These are phyloP conservation scores for Sinocyclocheilus anophthalmus DNA, from an alignment of 2,113 vertebrate genomes.

Conservation along the genomic window DNA sequence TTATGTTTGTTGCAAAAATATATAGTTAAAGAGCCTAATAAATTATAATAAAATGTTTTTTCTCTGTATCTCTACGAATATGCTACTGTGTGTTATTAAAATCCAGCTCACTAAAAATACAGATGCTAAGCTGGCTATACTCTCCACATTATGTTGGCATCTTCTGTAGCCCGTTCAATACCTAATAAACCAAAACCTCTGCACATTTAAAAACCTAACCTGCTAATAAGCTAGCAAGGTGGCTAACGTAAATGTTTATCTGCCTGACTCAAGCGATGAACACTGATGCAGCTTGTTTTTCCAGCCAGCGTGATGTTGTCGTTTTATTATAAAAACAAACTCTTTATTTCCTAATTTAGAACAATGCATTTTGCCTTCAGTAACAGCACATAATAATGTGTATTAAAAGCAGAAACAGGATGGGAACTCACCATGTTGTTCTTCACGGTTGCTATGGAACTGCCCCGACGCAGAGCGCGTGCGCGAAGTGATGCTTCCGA, in stretches of 20 bases:
- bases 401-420: slow-evolving; percentile 12
- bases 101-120: not conserved
- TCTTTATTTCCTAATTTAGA: not conserved
- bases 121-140: not conserved
- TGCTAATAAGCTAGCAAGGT: not conserved
- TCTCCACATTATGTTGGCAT: too few relatives aligned
- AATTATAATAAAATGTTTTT: not conserved
- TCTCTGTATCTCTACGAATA: not conserved
- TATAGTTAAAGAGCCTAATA: too few relatives aligned
- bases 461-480: slow-evolving; percentile 44
- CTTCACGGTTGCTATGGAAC: slow-evolving; percentile 65
- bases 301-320: not conserved
- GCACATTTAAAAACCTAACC: not conserved
- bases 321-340: not conserved
- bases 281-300: not conserved
- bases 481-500: slow-evolving; percentile 31
- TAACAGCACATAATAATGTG: not conserved
- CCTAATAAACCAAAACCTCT: not conserved
- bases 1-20: too few relatives aligned
- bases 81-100: not conserved
- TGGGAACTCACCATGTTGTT: slow-evolving; percentile 62
- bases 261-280: not conserved
- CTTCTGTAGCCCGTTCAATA: not conserved
- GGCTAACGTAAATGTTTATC: not conserved
- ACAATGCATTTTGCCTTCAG: not conserved